Base-by-base conservation (phyloP, 92 coral and sea anemone genomes). In the Parazoanthus swiftii region DNA sequence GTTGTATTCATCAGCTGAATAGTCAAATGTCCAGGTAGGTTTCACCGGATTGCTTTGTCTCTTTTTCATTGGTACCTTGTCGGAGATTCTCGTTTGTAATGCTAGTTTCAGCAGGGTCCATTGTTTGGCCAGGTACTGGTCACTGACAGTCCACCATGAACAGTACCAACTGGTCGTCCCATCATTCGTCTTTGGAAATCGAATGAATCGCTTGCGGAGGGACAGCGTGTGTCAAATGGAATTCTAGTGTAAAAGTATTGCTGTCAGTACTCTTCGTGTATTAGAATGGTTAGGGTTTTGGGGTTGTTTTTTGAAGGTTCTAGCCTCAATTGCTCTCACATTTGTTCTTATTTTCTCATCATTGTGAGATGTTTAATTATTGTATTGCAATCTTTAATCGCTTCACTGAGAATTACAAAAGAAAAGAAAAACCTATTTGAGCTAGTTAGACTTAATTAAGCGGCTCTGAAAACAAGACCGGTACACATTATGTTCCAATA, bases 201-300 rank as follows among this genome's bases (percentile, higher is more conserved):
- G 86, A 26, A 82, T 48, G 77, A 82, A 82, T 18, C 78, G 86
- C 66, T 82, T 82, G 63, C 86, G 86, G 20, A 82, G 86, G 50
- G 86, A 82, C 86, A 82, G 6, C 23, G 86, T 82, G 86, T 82
- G 86, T 43, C 86, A 77, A 39, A 82, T 82, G 59, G 86, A 65
- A 50, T 82, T 82, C 86, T 82, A 43, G 35, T 36, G 46, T 14
- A 3, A 29, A 23, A 3, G n/a, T 4, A 77, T 33, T 33, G 20
- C 26, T 23, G 54, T 43, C 43, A 42, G 81, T 46, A 46, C 51
- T 46, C 51, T 9, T 46, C 51, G 3, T 29, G 33, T 4, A 39
- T 39, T 39, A 39, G 42, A 39, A 39, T 39, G 42, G 42, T 39
- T 39, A 39, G 42, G 42, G 42, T 39, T 39, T 39, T 39, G 2